Percentiles rank a stretch among this genome's conserved stretches.
Evolutionary conservation across 2,113 vertebrate species (phyloP).

Genomic region (Neolamprologus hecqui): DNA sequence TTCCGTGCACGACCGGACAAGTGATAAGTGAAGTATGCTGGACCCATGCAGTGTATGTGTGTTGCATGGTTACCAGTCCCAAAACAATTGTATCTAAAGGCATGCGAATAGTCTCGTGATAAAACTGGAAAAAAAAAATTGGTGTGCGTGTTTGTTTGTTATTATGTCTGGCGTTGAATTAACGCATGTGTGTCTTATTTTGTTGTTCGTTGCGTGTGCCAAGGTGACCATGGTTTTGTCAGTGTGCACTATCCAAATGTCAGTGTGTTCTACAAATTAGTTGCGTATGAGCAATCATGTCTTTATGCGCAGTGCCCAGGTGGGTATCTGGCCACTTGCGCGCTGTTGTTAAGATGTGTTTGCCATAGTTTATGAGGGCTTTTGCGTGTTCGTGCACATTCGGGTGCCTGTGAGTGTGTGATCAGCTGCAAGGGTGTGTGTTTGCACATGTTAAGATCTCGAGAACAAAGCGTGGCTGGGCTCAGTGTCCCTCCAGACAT

Average conservation of each 20-base stretch:
- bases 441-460: conserved; percentile 4
- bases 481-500: conserved; percentile 59
- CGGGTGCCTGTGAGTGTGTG: not conserved
- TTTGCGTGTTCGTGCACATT: not conserved
- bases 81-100: conserved; percentile 17
- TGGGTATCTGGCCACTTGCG: not conserved
- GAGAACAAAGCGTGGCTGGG: conserved; percentile 53
- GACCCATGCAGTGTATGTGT: not conserved
- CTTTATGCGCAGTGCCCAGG: not conserved
- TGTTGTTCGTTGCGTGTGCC: not conserved
- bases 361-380: not conserved
- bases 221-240: conserved; percentile 23
- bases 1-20: not conserved
- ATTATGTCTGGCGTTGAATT: not conserved
- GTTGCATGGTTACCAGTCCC: conserved; percentile 11
- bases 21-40: not conserved
- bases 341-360: not conserved
- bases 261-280: not conserved
- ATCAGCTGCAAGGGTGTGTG: conserved; percentile 1
- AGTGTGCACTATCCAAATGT: not conserved
- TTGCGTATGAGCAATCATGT: not conserved
- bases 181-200: not conserved
- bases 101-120: conserved; percentile 12
- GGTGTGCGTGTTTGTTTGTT: not conserved
- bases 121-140: not conserved